A percentile compares a stretch with the other conserved stretches of the same genome.
Conservation (phyloP, 1,140 invertebrate genomes). For the Brachionus paranguensis region DNA sequence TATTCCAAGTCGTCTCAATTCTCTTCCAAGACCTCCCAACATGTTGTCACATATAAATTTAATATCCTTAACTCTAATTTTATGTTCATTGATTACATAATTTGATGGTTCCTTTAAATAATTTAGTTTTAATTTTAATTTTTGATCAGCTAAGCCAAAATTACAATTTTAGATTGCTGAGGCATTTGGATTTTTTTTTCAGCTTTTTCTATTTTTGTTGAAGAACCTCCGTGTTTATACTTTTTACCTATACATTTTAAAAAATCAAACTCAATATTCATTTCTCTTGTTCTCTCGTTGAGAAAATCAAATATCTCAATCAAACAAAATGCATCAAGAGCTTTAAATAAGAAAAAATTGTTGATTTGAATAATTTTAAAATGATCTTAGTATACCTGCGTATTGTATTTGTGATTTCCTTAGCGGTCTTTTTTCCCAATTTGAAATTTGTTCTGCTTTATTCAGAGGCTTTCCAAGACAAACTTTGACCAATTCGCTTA, state of each 20-base stretch:
- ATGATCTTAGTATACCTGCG: conserved; percentile 59
- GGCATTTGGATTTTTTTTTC: neutral
- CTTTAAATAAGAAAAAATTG: conserved; percentile 51
- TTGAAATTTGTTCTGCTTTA: conserved; percentile 76
- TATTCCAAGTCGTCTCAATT: conserved; percentile 64
- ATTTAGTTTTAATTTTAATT: neutral
- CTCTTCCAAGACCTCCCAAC: conserved; percentile 58
- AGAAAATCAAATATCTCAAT: conserved; percentile 65
- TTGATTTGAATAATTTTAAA: conserved; percentile 14
- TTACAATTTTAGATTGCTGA: neutral
- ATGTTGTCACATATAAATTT: conserved; percentile 55
- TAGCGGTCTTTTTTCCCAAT: conserved; percentile 76
- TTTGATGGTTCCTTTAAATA: neutral
- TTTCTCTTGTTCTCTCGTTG: conserved; percentile 39
- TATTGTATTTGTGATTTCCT: conserved; percentile 68
- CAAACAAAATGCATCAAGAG: conserved; percentile 72
- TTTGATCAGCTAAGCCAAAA: neutral
- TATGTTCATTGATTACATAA: neutral
- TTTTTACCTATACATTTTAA: conserved; percentile 44
- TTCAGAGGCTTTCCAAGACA: conserved; percentile 68
- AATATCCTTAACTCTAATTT: conserved; percentile 45
- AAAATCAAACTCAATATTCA: conserved; percentile 43
- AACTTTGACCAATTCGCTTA: conserved; percentile 66
- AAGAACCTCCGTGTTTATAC: conserved; percentile 44
- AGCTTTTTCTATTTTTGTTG: conserved; percentile 39